Evolutionary conservation across 2,888 invertebrate species (phyloP), one percentile per base, ranked within the genome.

Genomic region (Hydropsyche betteni): DNA sequence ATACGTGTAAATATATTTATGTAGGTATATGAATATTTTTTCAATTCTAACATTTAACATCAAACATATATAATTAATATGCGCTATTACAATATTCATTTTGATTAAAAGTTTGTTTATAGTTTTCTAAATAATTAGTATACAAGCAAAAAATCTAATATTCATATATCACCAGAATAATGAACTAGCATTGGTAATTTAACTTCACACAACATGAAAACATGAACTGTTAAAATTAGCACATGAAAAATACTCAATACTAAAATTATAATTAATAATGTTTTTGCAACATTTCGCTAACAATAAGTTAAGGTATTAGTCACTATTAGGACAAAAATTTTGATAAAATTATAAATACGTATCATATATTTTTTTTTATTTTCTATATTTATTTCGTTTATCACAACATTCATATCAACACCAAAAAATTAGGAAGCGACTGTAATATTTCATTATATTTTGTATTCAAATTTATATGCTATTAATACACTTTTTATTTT

Each of bases 11-110:
- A 78, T 78, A 79, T 76, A 74, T 50, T 51, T 76, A 38, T 79
- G 74, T 79, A 74, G 34, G 58, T 76, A 44, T 79, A 75, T 79
- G 74, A 61, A 50, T 71, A 69, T 75, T 74, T 74, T 72, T 76
- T 75, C 69, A 14, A 38, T 38, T 76, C 75, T 79, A 78, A 79
- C 79, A 79, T 79, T 76, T 69, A 78, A 78, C 77, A 78, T 72
- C 77, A 69, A 73, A 44, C 52, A 70, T 76, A 68, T 7, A 58
- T 33, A 61, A 14, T 68, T 71, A 55, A 75, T 64, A 34, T 44
- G 36, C 50, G 72, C 16, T 6, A 24, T 51, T 10, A 69, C 36
- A 69, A 38, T 52, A 70, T 70, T 70, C 14, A 68, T 8, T 24
- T 6, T 10, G 36, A 64, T 64, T 64, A 64, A 12, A 64, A 36